Evolutionary conservation across 2,888 invertebrate species (phyloP), one percentile per base, ranked within the genome.

Genomic region (Scaeva pyrastri): DNA sequence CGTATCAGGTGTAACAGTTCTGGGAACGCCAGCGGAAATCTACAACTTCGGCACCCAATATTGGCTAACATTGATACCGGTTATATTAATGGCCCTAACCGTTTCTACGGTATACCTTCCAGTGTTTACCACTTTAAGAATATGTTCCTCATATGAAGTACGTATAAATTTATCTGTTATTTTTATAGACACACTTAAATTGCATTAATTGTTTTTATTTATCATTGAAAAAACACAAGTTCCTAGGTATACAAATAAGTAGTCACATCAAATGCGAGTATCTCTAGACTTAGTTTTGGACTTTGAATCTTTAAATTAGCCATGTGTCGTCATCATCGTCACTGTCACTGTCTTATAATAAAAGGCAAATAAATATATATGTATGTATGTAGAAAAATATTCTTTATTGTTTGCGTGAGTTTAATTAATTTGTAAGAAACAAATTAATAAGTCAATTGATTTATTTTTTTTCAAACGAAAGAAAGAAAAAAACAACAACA

Each of bases 41-140:
- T 97, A 97, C 93, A 96, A 96, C 92, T 97, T 95, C 90, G 97
- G 97, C 36, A 95, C 96, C 0, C 96, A 97, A 90, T 97, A 97
- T 92, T 96, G 96, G 95, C 93, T 96, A 88, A 95, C 97, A 81
- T 93, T 96, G 43, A 91, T 97, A 39, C 95, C 96, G 2, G 95
- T 97, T 82, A 92, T 95, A 64, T 91, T 96, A 10, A 96, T 96
- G 91, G 95, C 96, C 55, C 77, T 94, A 19, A 92, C 94, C 45
- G 96, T 97, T 10, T 94, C 95, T 6, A 94, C 93, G 36, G 93
- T 97, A 21, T 97, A 96, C 91, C 93, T 97, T 73, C 97, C 97
- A 0, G 96, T 97, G n/a, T 97, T 97, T 92, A 94, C 94, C 88
- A 94, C 94, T 10, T 92, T 97, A 23, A 94, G 95, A 91, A 94